These are phyloP conservation scores for Minunthozetes semirufus DNA, from an alignment of 2,888 invertebrate genomes.

Conservation along the genomic window DNA sequence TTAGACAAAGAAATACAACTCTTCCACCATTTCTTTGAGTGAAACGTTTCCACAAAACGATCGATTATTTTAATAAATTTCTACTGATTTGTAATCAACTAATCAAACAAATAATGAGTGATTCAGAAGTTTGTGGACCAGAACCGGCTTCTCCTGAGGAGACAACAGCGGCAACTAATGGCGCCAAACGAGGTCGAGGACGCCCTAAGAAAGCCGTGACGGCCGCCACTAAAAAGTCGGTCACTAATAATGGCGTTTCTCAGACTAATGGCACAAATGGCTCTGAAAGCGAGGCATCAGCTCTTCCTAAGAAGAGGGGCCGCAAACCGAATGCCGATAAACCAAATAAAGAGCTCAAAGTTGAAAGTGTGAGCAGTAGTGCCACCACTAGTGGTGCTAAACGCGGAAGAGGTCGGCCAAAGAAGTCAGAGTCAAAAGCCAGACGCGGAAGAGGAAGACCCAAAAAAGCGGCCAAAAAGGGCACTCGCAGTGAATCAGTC, in stretches of 20 bases:
- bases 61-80: too few species aligned
- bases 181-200: not conserved
- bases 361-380: not conserved
- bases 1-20: not conserved
- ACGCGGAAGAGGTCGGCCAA: not conserved
- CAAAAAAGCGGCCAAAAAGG: not conserved
- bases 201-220: not conserved
- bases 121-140: not conserved
- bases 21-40: too few species aligned
- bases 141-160: too few species aligned
- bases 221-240: too few species aligned
- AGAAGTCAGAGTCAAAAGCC: not conserved
- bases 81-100: too few species aligned
- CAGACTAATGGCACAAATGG: not conserved
- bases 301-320: not conserved
- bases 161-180: not conserved
- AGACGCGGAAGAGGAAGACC: not conserved
- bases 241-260: too few species aligned
- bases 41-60: too few species aligned
- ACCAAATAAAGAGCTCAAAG: too few species aligned
- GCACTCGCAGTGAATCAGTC: too few species aligned
- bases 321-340: not conserved
- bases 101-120: not conserved
- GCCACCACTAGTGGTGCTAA: not conserved
- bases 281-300: too few species aligned